phyloP scores from a whole-genome alignment of 2,888 invertebrate species.

The Podabrus alpinus region DNA sequence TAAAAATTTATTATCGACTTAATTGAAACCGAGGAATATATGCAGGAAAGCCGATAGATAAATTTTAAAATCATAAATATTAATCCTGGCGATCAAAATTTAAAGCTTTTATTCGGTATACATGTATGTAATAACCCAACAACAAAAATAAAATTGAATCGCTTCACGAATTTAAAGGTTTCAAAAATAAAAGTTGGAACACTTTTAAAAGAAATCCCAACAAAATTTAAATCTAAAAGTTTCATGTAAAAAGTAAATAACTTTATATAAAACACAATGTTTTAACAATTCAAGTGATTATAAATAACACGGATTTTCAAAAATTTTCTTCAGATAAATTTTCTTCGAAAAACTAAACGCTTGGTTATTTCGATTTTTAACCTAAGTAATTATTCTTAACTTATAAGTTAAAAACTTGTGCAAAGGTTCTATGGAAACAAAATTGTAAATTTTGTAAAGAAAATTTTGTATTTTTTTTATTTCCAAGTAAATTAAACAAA shows the following conservation, averaged over 20 bases:
- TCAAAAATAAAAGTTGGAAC: neutral
- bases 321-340: no score
- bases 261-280: neutral
- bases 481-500: no score
- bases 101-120: neutral
- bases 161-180: neutral
- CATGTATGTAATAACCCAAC: neutral
- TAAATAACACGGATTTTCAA: neutral
- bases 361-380: no score
- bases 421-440: no score
- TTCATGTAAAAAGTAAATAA: neutral
- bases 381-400: no score
- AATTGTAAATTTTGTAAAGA: no score
- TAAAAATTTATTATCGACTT: neutral
- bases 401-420: no score
- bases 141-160: neutral
- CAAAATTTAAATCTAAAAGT: neutral
- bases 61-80: neutral
- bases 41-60: neutral
- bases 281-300: neutral
- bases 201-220: neutral
- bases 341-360: no score
- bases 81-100: neutral
- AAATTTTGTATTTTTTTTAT: no score
- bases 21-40: neutral